Base-by-base conservation (phyloP, 2,888 invertebrate species). In the Hermaeophaga mercurialis region DNA sequence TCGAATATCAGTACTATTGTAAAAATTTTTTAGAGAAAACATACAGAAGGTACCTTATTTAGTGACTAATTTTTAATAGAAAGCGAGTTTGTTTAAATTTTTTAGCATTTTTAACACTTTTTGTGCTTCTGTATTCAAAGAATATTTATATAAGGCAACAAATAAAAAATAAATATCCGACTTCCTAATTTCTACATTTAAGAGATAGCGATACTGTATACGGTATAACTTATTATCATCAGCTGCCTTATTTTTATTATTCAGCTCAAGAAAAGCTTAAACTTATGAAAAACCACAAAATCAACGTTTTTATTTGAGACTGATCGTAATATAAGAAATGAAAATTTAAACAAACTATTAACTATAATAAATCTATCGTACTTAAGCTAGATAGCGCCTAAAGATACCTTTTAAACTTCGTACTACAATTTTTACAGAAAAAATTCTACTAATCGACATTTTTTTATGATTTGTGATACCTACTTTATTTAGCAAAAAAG, bases 1-100 rank as follows among this genome's bases (percentile, higher is more conserved):
- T 46, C 45, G 56, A 57, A 58, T 50, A 54, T 56, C 15, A 52
- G 24, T 56, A 50, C 56, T 45, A 47, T 41, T 47, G 41, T 58
- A 36, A 26, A 41, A 26, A 15, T 50, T 56, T 49, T 56, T 45
- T 47, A 41, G 45, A 48, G 36, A 48, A 49, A 49, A 47, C 43
- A 43, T 44, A 26, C 17, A 22, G 39, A 11, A 17, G 43, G 15
- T 31, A 33, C 38, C n/a, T 31, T 49, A 45, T 38, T 36, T 11
- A 31, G 17, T 38, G 14, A 11, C 38, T 5, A 38, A 31, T 38
- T 2, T n/a, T 24, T 17, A 19, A 43, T 5, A 12, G 3, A 44
- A 26, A 33, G 11, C 8, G 8, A 8, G 22, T 19, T 41, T 41
- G 41, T 41, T 22, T 41, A 41, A 41, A 19, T 41, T 41, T 15